A percentile compares a stretch with the other conserved stretches of the same genome.
Conservation (phyloP, 2,888 invertebrate genomes). For the Lycia hirtaria region DNA sequence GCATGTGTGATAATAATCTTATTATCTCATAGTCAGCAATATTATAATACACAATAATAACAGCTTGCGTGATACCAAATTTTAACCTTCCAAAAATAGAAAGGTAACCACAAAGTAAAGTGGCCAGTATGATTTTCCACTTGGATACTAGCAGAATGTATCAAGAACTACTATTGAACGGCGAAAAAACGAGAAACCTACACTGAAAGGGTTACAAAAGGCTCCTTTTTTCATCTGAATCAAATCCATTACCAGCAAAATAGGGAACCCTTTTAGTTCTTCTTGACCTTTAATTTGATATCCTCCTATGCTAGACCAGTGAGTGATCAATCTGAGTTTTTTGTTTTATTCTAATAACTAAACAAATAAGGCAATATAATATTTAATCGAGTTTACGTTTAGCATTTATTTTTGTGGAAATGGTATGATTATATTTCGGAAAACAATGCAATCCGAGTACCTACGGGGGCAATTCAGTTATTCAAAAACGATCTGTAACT, state of each 20-base stretch:
- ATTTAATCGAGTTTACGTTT: not conserved
- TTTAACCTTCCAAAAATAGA: too few species aligned
- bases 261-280: constrained; percentile 21
- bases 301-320: constrained; percentile 20
- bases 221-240: constrained; percentile 19
- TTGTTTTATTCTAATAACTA: constrained; percentile 2
- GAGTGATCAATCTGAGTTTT: constrained; percentile 18
- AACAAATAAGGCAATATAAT: not conserved
- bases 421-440: too few species aligned
- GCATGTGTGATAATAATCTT: too few species aligned
- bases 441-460: too few species aligned
- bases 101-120: not conserved
- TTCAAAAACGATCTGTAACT: too few species aligned
- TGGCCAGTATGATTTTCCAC: constrained; percentile 1
- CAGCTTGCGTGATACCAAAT: too few species aligned
- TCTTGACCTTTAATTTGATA: constrained; percentile 28
- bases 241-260: constrained; percentile 25
- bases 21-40: too few species aligned
- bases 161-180: constrained; percentile 1
- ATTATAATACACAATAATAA: too few species aligned
- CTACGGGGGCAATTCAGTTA: too few species aligned
- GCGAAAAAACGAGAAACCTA: constrained; percentile 11
- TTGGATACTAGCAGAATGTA: constrained; percentile 4
- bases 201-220: constrained; percentile 20
- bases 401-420: too few species aligned